Conservation (phyloP, 2,797 vertebrate species). For the Urocyon cinereoargenteus region DNA sequence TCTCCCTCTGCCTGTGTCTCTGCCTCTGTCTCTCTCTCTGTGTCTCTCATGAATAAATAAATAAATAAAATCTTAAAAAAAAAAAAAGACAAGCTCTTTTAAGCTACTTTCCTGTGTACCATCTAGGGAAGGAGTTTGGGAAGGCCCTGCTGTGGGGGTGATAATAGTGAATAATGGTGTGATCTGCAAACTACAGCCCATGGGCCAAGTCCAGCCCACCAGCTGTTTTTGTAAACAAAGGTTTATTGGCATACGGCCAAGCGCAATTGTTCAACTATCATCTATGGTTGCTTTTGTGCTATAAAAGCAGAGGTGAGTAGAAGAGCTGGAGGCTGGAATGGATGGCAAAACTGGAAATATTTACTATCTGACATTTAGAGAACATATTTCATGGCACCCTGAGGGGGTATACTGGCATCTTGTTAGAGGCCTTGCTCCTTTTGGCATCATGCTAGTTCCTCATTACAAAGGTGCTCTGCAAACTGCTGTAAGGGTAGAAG, state of each 20-base stretch:
- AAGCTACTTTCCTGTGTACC: background rate
- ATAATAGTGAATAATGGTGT: fast-evolving
- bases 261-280: fast-evolving
- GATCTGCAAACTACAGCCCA: background rate
- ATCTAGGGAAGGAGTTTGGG: background rate
- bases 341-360: background rate
- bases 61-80: no score
- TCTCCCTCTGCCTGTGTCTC: no score
- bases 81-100: background rate
- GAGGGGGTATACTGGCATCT: fast-evolving
- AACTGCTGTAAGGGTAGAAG: fast-evolving
- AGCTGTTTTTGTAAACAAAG: no score
- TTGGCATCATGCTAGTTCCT: fast-evolving
- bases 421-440: background rate
- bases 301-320: fast-evolving
- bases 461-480: background rate
- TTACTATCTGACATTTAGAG: background rate
- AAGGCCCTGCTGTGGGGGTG: background rate
- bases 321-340: fast-evolving
- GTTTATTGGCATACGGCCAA: background rate
- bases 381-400: background rate
- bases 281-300: background rate
- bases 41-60: no score
- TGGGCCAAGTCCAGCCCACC: background rate
- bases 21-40: no score